Evolutionary conservation across 2,797 vertebrate species (phyloP).

Genomic region (Parotocinclus haroldoi): DNA sequence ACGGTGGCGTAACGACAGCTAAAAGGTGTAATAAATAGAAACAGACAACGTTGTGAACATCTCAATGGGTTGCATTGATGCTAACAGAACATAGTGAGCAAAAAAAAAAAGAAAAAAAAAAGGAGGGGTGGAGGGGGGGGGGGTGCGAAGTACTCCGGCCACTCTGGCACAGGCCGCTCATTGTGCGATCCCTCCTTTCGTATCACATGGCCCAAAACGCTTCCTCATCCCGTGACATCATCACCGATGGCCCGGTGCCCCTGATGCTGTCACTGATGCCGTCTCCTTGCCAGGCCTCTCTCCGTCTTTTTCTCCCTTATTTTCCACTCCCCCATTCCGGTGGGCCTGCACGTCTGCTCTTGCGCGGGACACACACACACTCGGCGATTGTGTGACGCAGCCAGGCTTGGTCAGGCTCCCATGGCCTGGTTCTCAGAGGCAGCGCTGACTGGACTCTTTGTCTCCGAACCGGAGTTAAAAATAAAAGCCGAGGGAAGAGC

Average conservation of each 20-base stretch:
- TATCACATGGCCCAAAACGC: slow-evolving; percentile 45
- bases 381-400: slow-evolving; percentile 49
- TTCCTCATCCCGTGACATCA: slow-evolving; percentile 51
- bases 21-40: too few relatives aligned
- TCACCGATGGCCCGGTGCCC: slow-evolving; percentile 49
- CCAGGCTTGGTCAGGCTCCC: slow-evolving; percentile 54
- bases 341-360: slow-evolving; percentile 38
- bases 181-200: slow-evolving; percentile 25
- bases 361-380: slow-evolving; percentile 42
- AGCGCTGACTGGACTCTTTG: slow-evolving; percentile 56
- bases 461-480: slow-evolving; percentile 54
- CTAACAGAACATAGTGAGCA: background rate
- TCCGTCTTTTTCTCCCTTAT: slow-evolving; percentile 22
- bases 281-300: slow-evolving; percentile 40
- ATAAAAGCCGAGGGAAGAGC: slow-evolving; percentile 54
- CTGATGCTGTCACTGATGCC: slow-evolving; percentile 48
- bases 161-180: slow-evolving; percentile 18
- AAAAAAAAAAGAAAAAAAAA: background rate
- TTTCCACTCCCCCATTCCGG: slow-evolving; percentile 47
- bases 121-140: too few relatives aligned
- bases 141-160: too few relatives aligned
- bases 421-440: slow-evolving; percentile 56
- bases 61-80: background rate
- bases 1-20: too few relatives aligned
- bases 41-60: background rate